Conservation (phyloP, 2,888 invertebrate species). For the Limnephilus marmoratus region DNA sequence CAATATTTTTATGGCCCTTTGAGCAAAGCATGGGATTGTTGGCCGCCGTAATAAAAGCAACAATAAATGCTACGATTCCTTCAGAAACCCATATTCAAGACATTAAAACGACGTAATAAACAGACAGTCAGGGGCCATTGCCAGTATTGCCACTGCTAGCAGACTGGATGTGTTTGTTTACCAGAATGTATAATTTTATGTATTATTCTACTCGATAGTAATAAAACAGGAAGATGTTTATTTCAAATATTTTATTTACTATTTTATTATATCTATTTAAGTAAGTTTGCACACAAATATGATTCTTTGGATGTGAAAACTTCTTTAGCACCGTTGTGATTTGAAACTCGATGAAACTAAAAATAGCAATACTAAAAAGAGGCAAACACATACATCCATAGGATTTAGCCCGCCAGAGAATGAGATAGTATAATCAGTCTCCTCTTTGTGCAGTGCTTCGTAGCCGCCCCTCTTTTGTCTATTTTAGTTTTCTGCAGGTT, state of each 20-base stretch:
- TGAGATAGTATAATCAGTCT: no score
- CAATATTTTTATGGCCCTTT: constrained; percentile 5
- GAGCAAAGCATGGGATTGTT: constrained; percentile 11
- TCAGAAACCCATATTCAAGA: constrained; percentile 6
- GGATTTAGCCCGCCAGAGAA: no score
- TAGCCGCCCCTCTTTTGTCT: no score
- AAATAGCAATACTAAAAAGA: no score
- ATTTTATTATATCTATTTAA: no score
- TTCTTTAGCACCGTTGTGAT: no score
- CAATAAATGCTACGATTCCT: constrained; percentile 17
- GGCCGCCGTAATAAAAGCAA: constrained; percentile 6
- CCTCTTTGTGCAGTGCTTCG: no score
- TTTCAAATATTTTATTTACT: not conserved
- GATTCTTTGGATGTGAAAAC: no score
- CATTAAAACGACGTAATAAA: constrained; percentile 11
- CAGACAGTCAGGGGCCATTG: not conserved
- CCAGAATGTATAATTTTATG: constrained; percentile 17
- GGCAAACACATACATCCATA: no score
- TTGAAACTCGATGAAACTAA: no score
- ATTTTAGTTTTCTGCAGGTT: no score
- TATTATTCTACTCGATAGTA: not conserved
- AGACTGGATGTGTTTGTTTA: not conserved
- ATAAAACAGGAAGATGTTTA: not conserved
- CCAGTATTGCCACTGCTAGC: not conserved
- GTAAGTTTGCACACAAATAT: no score